Base-by-base conservation (phyloP, 2,113 vertebrate genomes). In the Coptodon bakossiorum region DNA sequence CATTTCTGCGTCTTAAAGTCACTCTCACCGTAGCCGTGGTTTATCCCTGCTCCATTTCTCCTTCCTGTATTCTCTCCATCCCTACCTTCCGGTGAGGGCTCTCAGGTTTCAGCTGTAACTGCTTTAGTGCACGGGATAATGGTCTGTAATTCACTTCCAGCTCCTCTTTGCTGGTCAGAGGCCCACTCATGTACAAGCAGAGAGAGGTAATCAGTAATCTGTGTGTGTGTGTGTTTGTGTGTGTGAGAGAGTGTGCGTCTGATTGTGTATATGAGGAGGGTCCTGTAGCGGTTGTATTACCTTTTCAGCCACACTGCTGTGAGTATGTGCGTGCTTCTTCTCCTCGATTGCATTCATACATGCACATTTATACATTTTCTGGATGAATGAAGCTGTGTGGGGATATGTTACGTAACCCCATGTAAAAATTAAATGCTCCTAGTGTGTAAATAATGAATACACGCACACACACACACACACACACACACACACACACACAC, bases 91-190 rank as follows among this genome's bases (percentile, higher is more conserved):
- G 1, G 73, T 73, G 85, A 89, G 86, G 76, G 83, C 89, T 95
- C 93, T 95, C 85, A 48, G 89, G 87, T 94, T 96, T 88, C 89
- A 6, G 66, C 86, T 82, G 59, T 91, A 92, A 94, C 92, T 88
- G 86, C 85, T 93, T 94, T 93, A 93, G 81, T 54, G 56, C 89
- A 54, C 16, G 80, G 87, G 88, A 92, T 95, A 94, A 95, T 96
- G 93, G 91, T 91, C 90, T 88, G 85, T 95, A 94, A 95, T 95
- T 95, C 92, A 95, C 92, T 95, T 82, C 86, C 83, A 86, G 84
- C 87, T 87, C 88, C 81, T 90, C 89, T 93, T 57, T 85, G 82
- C 86, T 92, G 80, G 91, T 93, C 89, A 88, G 85, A 92, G 88
- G 84, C 91, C 91, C 84, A 84, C 88, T 91, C 83, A 36, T 90